A percentile compares a stretch with the other conserved stretches of the same genome.
These are phyloP conservation scores for Aplysia californica DNA, from an alignment of 1,140 invertebrate species.

Conservation along the genomic window DNA sequence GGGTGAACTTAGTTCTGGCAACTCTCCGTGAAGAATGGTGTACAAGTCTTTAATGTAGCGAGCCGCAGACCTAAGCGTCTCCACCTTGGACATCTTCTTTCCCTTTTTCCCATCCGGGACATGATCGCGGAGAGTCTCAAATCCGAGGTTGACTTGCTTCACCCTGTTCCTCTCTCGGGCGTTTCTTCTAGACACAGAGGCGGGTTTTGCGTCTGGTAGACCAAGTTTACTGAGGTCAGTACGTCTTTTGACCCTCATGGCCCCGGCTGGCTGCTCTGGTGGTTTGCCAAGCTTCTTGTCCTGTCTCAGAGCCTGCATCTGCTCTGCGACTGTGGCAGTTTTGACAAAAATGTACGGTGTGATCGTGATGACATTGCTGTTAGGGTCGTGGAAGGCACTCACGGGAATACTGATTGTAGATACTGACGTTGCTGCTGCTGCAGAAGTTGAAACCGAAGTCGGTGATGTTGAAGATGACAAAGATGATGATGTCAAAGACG, in stretches of 20 bases:
- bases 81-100: constrained; percentile 79
- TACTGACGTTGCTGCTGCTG: not conserved
- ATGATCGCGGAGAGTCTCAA: constrained; percentile 63
- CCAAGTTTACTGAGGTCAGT: constrained; percentile 57
- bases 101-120: constrained; percentile 71
- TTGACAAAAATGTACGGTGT: constrained; percentile 54
- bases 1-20: constrained; percentile 18
- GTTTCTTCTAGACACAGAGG: constrained; percentile 90
- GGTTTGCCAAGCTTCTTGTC: constrained; percentile 46
- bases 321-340: constrained; percentile 56
- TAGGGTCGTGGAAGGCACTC: constrained; percentile 36
- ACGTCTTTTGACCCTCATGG: constrained; percentile 57
- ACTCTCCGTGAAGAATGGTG: constrained; percentile 75
- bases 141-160: constrained; percentile 87
- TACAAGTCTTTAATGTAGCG: constrained; percentile 92
- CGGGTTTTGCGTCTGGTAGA: constrained; percentile 71
- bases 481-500: not conserved
- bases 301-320: constrained; percentile 51
- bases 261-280: constrained; percentile 41
- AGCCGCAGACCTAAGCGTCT: constrained; percentile 91
- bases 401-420: constrained; percentile 37
- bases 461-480: constrained; percentile 10
- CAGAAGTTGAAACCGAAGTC: not conserved
- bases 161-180: constrained; percentile 93
- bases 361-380: constrained; percentile 38